Evolutionary conservation across 2,888 invertebrate species (phyloP).

Genomic region (Temnothorax unifasciatus): DNA sequence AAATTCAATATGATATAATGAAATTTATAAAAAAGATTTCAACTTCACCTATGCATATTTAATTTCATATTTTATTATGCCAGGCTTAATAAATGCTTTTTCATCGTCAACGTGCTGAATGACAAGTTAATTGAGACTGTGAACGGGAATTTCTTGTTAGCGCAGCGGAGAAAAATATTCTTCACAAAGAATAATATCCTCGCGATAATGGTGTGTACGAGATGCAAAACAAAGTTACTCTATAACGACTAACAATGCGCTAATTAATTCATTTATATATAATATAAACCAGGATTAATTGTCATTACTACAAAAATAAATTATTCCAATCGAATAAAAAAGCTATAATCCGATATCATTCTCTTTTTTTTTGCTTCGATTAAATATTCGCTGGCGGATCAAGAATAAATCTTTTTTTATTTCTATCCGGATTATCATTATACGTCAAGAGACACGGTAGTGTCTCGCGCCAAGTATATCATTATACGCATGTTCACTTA

Average conservation of each 20-base stretch:
- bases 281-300: background rate
- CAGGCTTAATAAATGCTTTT: slow-evolving; percentile 1
- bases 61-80: background rate
- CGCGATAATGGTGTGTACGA: background rate
- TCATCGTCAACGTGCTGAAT: background rate
- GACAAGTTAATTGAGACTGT: slow-evolving; percentile 31
- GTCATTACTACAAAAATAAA: slow-evolving; percentile 7
- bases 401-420: background rate
- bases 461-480: too few relatives aligned
- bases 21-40: background rate
- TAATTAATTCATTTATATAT: background rate
- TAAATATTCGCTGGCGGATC: background rate
- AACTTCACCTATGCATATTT: background rate
- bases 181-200: slow-evolving; percentile 12
- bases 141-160: slow-evolving; percentile 28
- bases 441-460: too few relatives aligned
- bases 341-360: background rate
- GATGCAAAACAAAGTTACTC: background rate
- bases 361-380: background rate
- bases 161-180: slow-evolving; percentile 14
- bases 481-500: background rate
- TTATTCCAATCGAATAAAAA: background rate
- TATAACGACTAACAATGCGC: slow-evolving; percentile 7
- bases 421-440: background rate
- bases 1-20: background rate